Base-by-base conservation (phyloP, 2,113 vertebrate genomes). In the Chauna torquata region DNA sequence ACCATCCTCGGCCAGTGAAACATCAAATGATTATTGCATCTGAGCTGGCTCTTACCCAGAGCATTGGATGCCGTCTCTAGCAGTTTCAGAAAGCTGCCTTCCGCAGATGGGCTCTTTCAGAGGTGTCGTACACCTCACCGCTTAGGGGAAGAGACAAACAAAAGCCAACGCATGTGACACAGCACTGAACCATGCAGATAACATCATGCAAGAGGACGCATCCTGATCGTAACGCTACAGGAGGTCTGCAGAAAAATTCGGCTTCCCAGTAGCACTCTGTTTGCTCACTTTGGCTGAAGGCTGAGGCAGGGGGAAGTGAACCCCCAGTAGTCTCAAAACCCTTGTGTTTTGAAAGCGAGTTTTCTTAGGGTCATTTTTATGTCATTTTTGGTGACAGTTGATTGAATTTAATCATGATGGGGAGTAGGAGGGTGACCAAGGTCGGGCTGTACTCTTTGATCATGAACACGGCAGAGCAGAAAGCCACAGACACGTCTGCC, bases 41-140 rank as follows among this genome's bases (percentile, higher is more conserved):
- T 69, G 62, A 92, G 70, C 82, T 95, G 92, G 87, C 90, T 93
- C 75, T 62, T 93, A 93, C 84, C 93, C 90, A 91, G 92, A 91
- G 93, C 87, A 91, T 49, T 80, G 85, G 95, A 74, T 88, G 65
- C 54, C 0, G 0, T 77, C 78, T 95, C 70, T 17, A 52, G 12
- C 62, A 70, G 85, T 54, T 93, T 94, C 36, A 0, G 87, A 45
- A 93, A 90, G 75, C 92, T 91, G 82, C 84, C 75, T 94, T 55
- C 94, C 85, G 79, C 92, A 96, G 96, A 96, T 90, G 92, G 92
- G 90, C 50, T 92, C 91, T 84, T 89, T 90, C 85, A 92, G 90
- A 92, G 92, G 87, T 95, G 90, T 66, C 2, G 1, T 77, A 86
- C 84, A 92, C 92, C 90, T 90, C 92, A 80, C 66, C 1, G 6